Conservation (phyloP, 2,888 invertebrate genomes). For the Altica lythri region DNA sequence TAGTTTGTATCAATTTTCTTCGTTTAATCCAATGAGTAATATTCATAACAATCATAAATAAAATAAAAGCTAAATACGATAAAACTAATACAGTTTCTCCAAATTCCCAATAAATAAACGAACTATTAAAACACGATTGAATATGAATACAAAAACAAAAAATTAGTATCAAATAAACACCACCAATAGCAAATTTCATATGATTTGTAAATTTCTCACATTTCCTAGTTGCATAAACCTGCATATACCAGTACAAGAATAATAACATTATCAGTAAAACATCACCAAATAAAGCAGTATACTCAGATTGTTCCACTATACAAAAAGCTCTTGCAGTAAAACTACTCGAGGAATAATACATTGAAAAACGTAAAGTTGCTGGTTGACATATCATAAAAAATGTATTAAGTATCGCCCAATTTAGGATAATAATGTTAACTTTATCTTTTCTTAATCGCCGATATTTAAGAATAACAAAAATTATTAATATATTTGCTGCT, state of each 20-base stretch:
- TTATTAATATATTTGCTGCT: conserved; percentile 26
- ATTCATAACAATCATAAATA: conserved; percentile 29
- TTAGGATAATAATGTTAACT: conserved; percentile 28
- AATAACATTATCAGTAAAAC: conserved; percentile 25
- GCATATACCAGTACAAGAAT: conserved; percentile 29
- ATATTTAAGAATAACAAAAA: conserved; percentile 31
- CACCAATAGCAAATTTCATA: conserved; percentile 9
- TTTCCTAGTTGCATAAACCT: conserved; percentile 22
- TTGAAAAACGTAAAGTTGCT: conserved; percentile 11
- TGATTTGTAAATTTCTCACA: conserved; percentile 21
- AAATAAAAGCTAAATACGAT: conserved; percentile 22
- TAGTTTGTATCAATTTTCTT: conserved; percentile 16
- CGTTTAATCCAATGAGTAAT: conserved; percentile 27
- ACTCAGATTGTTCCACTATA: conserved; percentile 23
- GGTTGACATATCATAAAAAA: conserved; percentile 25
- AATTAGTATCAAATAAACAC: conserved; percentile 18
- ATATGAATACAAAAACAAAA: conserved; percentile 14
- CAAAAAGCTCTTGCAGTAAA: conserved; percentile 17
- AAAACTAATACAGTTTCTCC: conserved; percentile 17
- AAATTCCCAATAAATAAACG: not conserved
- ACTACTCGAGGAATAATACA: not conserved
- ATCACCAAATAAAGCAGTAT: conserved; percentile 15
- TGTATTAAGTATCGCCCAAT: conserved; percentile 30
- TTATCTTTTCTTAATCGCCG: conserved; percentile 30
- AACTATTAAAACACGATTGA: conserved; percentile 12